Conservation (phyloP, 2,888 invertebrate genomes). For the Anorthoa munda region DNA sequence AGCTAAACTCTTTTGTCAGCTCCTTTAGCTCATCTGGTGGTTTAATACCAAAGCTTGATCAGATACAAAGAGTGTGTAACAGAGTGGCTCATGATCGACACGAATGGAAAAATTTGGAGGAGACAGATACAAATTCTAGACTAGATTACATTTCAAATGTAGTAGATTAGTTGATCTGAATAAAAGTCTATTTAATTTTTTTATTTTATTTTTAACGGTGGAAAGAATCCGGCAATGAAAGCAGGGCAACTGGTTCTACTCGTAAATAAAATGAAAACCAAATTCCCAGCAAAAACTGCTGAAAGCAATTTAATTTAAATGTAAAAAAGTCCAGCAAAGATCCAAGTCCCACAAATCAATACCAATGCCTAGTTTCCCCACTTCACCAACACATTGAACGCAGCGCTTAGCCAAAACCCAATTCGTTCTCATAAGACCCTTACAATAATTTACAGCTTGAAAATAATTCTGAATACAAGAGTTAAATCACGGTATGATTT, state of each 20-base stretch:
- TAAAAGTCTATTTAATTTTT: too few species aligned
- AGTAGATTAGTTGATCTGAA: too few species aligned
- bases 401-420: conserved; percentile 38
- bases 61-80: too few species aligned
- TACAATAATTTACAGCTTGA: conserved; percentile 57
- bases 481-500: conserved; percentile 58
- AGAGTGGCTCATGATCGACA: too few species aligned
- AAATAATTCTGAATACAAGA: conserved; percentile 61
- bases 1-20: background rate
- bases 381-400: conserved; percentile 14
- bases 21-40: background rate
- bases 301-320: background rate
- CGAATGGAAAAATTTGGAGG: too few species aligned
- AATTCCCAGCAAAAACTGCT: background rate
- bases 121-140: too few species aligned
- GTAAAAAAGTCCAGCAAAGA: conserved; percentile 19
- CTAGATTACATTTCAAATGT: too few species aligned
- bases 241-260: too few species aligned
- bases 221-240: background rate
- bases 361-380: conserved; percentile 12
- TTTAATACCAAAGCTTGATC: background rate
- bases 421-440: conserved; percentile 54
- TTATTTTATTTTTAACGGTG: too few species aligned
- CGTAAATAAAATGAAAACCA: background rate
- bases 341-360: conserved; percentile 18